A percentile compares a stretch with the other conserved stretches of the same genome.
phyloP scores from a whole-genome alignment of 2,888 invertebrate genomes.

The Papilio gigon region DNA sequence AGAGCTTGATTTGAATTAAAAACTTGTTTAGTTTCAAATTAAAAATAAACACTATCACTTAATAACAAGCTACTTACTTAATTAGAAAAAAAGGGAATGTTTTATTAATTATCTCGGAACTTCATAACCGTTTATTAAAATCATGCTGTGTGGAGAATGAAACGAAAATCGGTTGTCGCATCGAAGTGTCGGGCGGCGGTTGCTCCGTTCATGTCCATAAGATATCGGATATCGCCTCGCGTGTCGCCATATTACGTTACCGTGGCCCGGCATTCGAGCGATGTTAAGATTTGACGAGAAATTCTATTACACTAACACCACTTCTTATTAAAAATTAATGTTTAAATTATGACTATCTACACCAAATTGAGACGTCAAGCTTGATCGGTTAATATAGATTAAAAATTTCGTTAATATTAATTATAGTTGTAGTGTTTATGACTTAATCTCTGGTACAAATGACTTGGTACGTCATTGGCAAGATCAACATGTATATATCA shows the following conservation, averaged over 20 bases:
- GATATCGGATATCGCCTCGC: conserved; percentile 70
- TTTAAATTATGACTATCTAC: conserved; percentile 36
- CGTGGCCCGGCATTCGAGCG: conserved; percentile 58
- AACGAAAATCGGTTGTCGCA: conserved; percentile 15
- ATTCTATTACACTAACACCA: conserved; percentile 45
- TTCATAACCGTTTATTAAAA: conserved; percentile 19
- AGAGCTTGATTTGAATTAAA: background rate
- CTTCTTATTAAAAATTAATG: conserved; percentile 27
- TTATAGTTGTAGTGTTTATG: background rate
- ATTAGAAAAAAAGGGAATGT: conserved; percentile 1
- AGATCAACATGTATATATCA: background rate
- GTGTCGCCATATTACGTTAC: conserved; percentile 69
- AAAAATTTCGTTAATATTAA: background rate
- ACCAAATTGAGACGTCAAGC: conserved; percentile 44
- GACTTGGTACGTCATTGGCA: background rate
- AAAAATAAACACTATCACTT: background rate
- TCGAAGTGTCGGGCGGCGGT: conserved; percentile 54
- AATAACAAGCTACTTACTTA: conserved; percentile 15
- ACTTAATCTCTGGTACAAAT: background rate
- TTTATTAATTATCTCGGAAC: conserved; percentile 4
- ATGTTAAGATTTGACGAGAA: conserved; percentile 70
- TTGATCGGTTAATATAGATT: background rate
- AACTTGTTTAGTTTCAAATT: background rate
- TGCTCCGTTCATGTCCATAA: conserved; percentile 50
- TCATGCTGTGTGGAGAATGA: conserved; percentile 26